Base-by-base conservation (phyloP, 2,113 vertebrate genomes). In the Muntiacus muntjak region DNA sequence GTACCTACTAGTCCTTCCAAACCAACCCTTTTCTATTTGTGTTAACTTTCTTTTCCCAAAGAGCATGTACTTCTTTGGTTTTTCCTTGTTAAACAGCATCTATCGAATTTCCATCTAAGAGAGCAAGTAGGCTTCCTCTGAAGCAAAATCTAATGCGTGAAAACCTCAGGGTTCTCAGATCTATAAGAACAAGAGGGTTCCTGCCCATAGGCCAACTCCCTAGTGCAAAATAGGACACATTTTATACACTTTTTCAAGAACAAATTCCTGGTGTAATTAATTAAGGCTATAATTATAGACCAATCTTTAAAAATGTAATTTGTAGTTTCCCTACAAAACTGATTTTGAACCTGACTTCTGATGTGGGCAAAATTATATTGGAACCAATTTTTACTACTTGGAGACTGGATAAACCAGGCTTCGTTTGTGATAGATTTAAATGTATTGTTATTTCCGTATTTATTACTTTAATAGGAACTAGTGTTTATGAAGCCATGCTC, bases 261-360 rank as follows among this genome's bases (percentile, higher is more conserved):
- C 92, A 50, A 85, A 93, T 97, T 88, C 88, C 60, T 82, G 1
- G 1, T 50, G 60, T 96, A 87, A 87, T 97, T 94, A 98, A 97
- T 97, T 88, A 95, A 96, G 92, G 74, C 92, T 97, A 4, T 97
- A 97, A 98, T 98, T 97, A 98, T 0, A 92, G 85, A 3, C 82
- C 96, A 57, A 89, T 89, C 91, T 97, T 96, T 94, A 87, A 93
- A 97, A 87, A 94, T 47, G 52, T 97, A 97, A 98, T 97, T 74
- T 95, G 89, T 87, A 97, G 94, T 36, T 97, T 97, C 96, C 92
- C 40, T 5, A 45, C 86, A 62, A 93, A 25, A 13, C 74, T 93
- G 88, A 60, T 79, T 95, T 78, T 11, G 14, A 86, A 92, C 50
- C 91, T 33, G 4, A 97, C 97, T 88, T 97, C 94, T 97, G 91